Base-by-base conservation (phyloP, 2,797 vertebrate genomes). In the Cossypha heuglini region DNA sequence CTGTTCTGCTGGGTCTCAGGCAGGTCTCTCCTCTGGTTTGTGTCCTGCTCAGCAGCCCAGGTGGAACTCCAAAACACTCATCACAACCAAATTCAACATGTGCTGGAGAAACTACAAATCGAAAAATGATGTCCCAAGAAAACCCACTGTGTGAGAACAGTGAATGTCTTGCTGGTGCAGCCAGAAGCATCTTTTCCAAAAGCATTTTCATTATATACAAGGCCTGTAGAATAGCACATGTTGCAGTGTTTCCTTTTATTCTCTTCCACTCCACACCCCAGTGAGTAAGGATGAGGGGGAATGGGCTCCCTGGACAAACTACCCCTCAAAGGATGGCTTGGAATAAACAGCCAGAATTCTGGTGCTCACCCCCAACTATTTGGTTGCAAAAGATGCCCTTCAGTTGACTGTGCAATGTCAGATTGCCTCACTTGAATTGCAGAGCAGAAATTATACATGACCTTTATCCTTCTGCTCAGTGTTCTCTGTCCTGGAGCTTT, bases 381-480 rank as follows among this genome's bases (percentile, higher is more conserved):
- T 33, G 15, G 9, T 58, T 91, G 84, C 78, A 80, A 89, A 95
- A 92, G 64, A 75, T 77, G 54, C 72, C 63, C 94, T 95, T 88
- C 68, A 78, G 92, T 84, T 77, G 80, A 62, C 64, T 84, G 31
- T 72, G 86, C 90, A 88, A 85, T 45, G 64, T 72, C 91, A 91
- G 90, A 85, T 79, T 93, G 92, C 51, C 52, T 90, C 88, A 80
- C 69, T 66, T 55, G 68, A 80, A 74, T 45, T 75, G 59, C 84
- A 92, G 81, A 61, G 61, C 28, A 84, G 29, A 94, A 90, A 90
- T 84, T 85, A 42, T 25, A 25, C 15, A n/a, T 75, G 91, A 97
- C 94, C 95, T 91, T 94, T 85, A 78, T 83, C 88, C 78, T 78
- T 87, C n/a, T 61, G 49, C 88, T 91, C 58, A 76, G 37, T 67